Conservation (phyloP, 2,113 vertebrate genomes). For the Plotosus lineatus region DNA sequence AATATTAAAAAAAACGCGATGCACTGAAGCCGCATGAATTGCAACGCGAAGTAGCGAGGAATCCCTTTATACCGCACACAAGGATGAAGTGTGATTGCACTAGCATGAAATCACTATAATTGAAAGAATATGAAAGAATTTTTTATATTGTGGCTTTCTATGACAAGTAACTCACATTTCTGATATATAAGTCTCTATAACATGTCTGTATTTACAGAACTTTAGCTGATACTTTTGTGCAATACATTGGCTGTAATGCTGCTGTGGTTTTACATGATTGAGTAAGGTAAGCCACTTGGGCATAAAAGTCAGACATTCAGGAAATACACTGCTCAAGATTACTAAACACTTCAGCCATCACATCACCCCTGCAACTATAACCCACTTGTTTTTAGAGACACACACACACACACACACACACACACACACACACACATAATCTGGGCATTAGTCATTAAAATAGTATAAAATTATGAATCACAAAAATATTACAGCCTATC, state of each 20-base stretch:
- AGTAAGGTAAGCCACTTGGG: not conserved
- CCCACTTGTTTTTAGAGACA: constrained; percentile 22
- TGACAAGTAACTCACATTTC: no score
- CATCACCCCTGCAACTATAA: constrained; percentile 37
- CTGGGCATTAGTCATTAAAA: not conserved
- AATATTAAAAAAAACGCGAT: no score
- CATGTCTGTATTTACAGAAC: not conserved
- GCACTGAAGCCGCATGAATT: no score
- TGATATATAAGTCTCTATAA: no score
- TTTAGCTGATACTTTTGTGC: not conserved
- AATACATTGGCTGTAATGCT: not conserved
- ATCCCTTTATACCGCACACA: no score
- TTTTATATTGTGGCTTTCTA: no score
- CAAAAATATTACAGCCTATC: not conserved
- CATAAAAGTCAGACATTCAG: constrained; percentile 40
- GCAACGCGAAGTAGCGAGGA: no score
- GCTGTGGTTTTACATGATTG: not conserved
- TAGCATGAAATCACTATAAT: not conserved
- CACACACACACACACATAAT: not conserved
- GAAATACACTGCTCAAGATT: constrained; percentile 6
- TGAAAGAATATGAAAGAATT: not conserved
- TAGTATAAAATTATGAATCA: not conserved
- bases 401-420: not conserved
- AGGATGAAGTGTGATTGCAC: not conserved
- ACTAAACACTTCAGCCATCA: constrained; percentile 27